phyloP scores from a whole-genome alignment of 2,888 invertebrate genomes.

The Aleiodes testaceus region DNA sequence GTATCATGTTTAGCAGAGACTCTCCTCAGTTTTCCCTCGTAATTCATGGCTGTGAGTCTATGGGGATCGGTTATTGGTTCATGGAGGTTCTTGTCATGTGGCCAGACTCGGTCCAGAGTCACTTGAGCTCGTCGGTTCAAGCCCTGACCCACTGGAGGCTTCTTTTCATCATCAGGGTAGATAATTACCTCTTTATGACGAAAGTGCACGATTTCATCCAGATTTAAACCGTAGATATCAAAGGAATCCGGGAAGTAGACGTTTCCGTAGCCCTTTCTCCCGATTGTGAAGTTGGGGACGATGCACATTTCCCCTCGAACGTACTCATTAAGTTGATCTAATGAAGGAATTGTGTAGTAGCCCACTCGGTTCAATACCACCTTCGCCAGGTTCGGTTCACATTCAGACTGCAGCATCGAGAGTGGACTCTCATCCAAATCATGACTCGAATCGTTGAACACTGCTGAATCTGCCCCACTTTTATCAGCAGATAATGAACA shows the following conservation, averaged over 20 bases:
- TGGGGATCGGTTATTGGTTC: conserved; percentile 86
- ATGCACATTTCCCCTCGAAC: conserved; percentile 84
- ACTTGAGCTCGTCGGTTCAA: conserved; percentile 93
- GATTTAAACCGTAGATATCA: conserved; percentile 87
- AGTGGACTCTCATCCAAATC: conserved; percentile 58
- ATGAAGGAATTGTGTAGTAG: conserved; percentile 92
- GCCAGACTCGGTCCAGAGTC: conserved; percentile 96
- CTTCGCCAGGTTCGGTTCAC: conserved; percentile 81
- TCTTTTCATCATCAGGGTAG: conserved; percentile 91
- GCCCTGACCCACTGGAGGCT: conserved; percentile 90
- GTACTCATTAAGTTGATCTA: conserved; percentile 85
- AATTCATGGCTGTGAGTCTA: conserved; percentile 86
- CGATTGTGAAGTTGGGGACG: conserved; percentile 91
- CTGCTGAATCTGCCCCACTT: conserved; percentile 20
- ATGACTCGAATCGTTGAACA: conserved; percentile 54
- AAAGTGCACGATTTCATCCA: conserved; percentile 94
- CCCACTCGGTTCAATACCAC: conserved; percentile 85
- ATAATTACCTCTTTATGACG: conserved; percentile 95
- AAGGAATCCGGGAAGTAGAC: conserved; percentile 89
- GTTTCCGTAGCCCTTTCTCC: conserved; percentile 92
- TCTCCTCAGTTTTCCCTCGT: conserved; percentile 87
- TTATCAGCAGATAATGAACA: conserved; percentile 48
- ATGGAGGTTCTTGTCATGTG: conserved; percentile 87
- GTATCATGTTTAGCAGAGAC: conserved; percentile 91
- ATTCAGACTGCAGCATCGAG: conserved; percentile 55